Percentiles rank a stretch among this genome's conserved stretches.
These are phyloP conservation scores for Nannoperca obscura DNA, from an alignment of 2,797 vertebrate genomes.

Conservation along the genomic window DNA sequence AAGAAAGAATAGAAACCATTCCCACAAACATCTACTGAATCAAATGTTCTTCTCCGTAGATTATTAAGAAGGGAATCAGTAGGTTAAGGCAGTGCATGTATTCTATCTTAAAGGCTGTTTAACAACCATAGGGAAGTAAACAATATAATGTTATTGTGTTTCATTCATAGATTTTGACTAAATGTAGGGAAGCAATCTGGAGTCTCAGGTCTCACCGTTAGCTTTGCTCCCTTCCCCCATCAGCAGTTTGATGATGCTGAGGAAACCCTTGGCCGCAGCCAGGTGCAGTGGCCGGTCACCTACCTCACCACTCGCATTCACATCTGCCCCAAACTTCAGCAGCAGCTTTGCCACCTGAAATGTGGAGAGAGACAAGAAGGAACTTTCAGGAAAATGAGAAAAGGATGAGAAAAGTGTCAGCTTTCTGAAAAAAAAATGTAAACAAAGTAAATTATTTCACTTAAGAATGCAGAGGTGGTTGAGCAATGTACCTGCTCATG, in stretches of 20 bases:
- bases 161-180: constrained; percentile 1
- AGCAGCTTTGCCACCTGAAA: constrained; percentile 89
- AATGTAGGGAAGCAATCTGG: not conserved
- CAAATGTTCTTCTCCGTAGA: not conserved
- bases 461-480: not conserved
- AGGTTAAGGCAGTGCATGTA: not conserved
- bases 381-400: not conserved
- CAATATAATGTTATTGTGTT: not conserved
- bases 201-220: constrained; percentile 84
- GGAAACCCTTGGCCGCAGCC: constrained; percentile 95
- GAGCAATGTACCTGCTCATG: constrained; percentile 87
- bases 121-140: not conserved
- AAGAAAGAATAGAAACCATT: constrained; percentile 5
- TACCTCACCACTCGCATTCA: constrained; percentile 93
- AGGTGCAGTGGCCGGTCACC: constrained; percentile 94
- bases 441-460: not conserved
- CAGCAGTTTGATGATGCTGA: constrained; percentile 89
- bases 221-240: constrained; percentile 91
- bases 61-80: constrained; percentile 8
- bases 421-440: too few relatives aligned
- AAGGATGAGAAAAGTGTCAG: not conserved
- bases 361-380: not conserved
- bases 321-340: constrained; percentile 93
- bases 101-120: not conserved
- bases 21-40: not conserved